Conservation (phyloP, 2,888 invertebrate genomes). For the Blastobasis lacticolella region DNA sequence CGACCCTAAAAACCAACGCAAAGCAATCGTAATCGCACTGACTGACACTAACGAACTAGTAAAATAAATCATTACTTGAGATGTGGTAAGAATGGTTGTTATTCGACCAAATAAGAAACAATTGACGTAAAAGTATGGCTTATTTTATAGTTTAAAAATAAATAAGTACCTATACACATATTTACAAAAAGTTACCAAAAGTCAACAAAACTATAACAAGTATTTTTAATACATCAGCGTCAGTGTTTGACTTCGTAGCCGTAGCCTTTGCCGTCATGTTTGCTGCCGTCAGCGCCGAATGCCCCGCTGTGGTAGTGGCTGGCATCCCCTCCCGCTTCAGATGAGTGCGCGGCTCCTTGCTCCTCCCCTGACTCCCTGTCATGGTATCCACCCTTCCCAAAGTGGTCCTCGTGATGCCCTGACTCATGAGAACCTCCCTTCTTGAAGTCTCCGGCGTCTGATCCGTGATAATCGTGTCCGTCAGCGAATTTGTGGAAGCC, state of each 20-base stretch:
- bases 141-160: constrained; percentile 40
- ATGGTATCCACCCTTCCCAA: constrained; percentile 64
- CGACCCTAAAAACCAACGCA: too few species aligned
- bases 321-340: constrained; percentile 63
- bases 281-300: constrained; percentile 51
- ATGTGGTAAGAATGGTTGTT: neutral
- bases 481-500: constrained; percentile 74
- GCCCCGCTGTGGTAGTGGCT: constrained; percentile 64
- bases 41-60: too few species aligned
- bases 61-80: too few species aligned
- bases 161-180: constrained; percentile 23
- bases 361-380: constrained; percentile 65
- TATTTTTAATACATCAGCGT: constrained; percentile 25
- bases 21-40: too few species aligned
- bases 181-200: constrained; percentile 59
- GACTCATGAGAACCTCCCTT: constrained; percentile 71
- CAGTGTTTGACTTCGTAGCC: constrained; percentile 59
- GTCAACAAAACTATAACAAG: constrained; percentile 54
- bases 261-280: constrained; percentile 50
- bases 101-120: constrained; percentile 8
- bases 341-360: constrained; percentile 61
- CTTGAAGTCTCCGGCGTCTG: constrained; percentile 63
- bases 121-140: constrained; percentile 28
- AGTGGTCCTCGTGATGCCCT: constrained; percentile 58
- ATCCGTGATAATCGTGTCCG: constrained; percentile 64